These are phyloP conservation scores for Aricia artaxerxes DNA, from an alignment of 2,888 invertebrate genomes.

Conservation along the genomic window DNA sequence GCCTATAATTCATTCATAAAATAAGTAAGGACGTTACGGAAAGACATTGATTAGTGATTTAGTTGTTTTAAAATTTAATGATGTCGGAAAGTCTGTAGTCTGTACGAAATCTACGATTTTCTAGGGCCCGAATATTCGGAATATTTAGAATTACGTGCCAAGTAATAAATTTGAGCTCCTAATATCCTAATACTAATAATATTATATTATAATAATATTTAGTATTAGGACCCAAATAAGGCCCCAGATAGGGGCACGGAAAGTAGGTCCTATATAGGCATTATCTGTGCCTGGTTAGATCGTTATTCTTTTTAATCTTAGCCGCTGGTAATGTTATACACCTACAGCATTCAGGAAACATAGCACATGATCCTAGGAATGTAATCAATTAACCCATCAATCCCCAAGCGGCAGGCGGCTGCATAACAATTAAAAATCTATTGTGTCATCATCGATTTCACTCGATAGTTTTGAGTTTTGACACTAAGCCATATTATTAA, in stretches of 20 bases:
- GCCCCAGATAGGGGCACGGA: background rate
- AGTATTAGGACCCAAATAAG: background rate
- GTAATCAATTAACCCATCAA: no score
- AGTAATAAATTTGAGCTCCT: background rate
- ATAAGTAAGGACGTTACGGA: background rate
- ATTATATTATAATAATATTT: no score
- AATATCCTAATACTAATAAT: background rate
- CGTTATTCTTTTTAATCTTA: no score
- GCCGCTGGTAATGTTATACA: no score
- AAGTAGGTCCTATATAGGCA: background rate
- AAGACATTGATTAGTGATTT: slow-evolving; percentile 14
- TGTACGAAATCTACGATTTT: background rate
- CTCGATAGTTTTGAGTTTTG: no score
- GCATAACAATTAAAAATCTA: no score
- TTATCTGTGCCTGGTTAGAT: background rate
- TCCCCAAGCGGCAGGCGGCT: no score
- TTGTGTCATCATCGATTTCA: no score
- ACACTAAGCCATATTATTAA: no score
- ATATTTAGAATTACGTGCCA: background rate
- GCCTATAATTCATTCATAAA: background rate
- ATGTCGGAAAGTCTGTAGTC: background rate
- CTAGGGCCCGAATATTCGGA: background rate
- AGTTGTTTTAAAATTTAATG: background rate
- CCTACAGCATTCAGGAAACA: no score
- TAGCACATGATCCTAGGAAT: no score